Conservation (phyloP, 2,888 invertebrate species). For the Cephus pulcher region DNA sequence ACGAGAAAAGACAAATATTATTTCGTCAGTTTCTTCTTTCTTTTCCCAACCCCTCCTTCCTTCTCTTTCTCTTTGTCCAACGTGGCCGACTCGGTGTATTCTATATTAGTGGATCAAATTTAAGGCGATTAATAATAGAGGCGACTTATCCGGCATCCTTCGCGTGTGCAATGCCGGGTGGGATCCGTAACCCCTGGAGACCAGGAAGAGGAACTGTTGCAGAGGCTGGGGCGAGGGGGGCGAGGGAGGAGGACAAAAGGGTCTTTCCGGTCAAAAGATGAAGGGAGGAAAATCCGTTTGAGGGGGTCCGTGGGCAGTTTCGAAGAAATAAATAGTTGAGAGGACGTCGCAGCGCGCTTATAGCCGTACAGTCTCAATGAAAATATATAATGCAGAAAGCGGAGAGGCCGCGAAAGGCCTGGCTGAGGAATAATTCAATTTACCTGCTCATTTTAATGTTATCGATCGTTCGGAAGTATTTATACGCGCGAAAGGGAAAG, state of each 20-base stretch:
- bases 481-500: not conserved
- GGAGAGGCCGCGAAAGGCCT: slow-evolving; percentile 25
- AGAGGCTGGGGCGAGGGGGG: not conserved
- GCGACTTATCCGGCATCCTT: not conserved
- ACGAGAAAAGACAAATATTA: not conserved
- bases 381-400: slow-evolving; percentile 33
- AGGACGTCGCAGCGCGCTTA: slow-evolving; percentile 22
- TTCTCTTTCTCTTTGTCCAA: not conserved
- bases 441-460: slow-evolving; percentile 31
- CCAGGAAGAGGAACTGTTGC: not conserved
- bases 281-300: not conserved
- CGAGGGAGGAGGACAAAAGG: slow-evolving; percentile 31
- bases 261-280: not conserved
- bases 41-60: not conserved
- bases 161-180: not conserved
- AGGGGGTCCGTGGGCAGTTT: not conserved
- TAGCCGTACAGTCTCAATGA: slow-evolving; percentile 30
- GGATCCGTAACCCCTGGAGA: not conserved
- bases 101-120: not conserved
- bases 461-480: slow-evolving; percentile 24
- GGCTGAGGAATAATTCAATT: slow-evolving; percentile 38
- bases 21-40: not conserved
- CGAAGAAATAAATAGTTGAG: not conserved
- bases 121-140: not conserved
- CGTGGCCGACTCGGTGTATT: not conserved